A percentile compares a stretch with the other conserved stretches of the same genome.
Evolutionary conservation across 2,888 invertebrate species (phyloP).

Genomic region (Hyalella azteca): DNA sequence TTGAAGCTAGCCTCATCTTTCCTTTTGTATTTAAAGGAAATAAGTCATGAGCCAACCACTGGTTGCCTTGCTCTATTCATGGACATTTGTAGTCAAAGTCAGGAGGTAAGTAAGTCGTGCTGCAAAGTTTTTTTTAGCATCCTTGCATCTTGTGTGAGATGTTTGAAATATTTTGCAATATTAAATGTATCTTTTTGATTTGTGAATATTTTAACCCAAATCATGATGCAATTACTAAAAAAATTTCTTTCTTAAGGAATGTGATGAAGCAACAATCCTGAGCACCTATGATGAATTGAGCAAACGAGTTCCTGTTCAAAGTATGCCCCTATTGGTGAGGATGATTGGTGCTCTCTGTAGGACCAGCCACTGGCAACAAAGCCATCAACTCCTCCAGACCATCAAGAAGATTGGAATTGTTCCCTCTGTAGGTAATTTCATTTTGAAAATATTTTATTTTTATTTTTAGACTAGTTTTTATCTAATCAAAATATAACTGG

Average conservation of each 20-base stretch:
- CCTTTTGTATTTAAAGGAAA: neutral
- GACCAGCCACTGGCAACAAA: neutral
- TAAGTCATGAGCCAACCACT: neutral
- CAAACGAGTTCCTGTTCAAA: neutral
- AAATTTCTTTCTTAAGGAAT: neutral
- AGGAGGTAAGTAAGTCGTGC: neutral
- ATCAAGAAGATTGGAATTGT: neutral
- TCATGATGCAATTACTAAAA: neutral
- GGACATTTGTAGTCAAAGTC: neutral
- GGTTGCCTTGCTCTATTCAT: neutral
- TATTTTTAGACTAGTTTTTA: neutral
- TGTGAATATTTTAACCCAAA: neutral
- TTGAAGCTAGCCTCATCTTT: neutral
- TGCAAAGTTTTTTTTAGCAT: neutral
- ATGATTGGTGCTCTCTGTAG: conserved; percentile 2
- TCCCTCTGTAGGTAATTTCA: neutral
- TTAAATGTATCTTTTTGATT: neutral
- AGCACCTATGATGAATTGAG: neutral
- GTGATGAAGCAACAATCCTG: neutral
- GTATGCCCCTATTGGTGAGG: neutral
- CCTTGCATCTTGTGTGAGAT: neutral
- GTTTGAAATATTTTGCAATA: neutral
- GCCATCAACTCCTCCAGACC: neutral
- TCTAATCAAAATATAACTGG: too few relatives aligned
- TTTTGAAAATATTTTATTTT: neutral